Evolutionary conservation across 2,888 invertebrate genomes (phyloP), one percentile per base, ranked within the genome.

Genomic region (Pterobdella sp.): DNA sequence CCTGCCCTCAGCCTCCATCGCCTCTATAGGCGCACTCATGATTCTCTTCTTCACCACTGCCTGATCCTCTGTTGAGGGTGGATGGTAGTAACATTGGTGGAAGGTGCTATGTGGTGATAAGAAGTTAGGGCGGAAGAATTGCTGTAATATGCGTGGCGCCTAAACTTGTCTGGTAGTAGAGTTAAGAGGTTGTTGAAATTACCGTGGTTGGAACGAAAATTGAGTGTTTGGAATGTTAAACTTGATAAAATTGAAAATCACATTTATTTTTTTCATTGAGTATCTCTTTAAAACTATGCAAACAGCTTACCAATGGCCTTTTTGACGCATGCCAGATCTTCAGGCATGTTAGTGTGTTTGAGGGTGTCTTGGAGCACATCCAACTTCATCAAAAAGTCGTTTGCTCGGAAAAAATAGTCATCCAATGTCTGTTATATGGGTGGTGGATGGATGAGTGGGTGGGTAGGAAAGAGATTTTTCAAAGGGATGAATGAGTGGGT

Each of bases 371-470:
- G 92, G 76, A 95, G 87, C 81, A 94, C 93, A 81, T 96, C 95
- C 75, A 96, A 87, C 76, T 93, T 88, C 83, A 94, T 93, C 76
- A 95, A 87, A 77, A 95, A 87, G 84, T 97, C 96, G 68, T 92
- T 90, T 0, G 94, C 92, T 86, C 94, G 93, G 93, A 94, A 95
- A 80, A 92, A 90, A 84, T 96, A 91, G 82, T 94, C 94, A 85
- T 97, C 97, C 79, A 95, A 88, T 74, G 93, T 93, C 87, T 88
- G 79, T 65, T 49, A 22, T 35, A 29, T 65, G 65, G 14, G 65
- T 65, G 65, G n/a, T 65, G 65, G 26, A 29, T 65, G 29, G 26
- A 32, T 32, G 65, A 7, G 35, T 65, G 65, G 26, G 65, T 65
- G 65, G 14, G 35, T 35, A 29, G 4, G 34, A 29, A 49, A 14